phyloP scores from a whole-genome alignment of 1,140 invertebrate species.

The Leptopilina clavipes region DNA sequence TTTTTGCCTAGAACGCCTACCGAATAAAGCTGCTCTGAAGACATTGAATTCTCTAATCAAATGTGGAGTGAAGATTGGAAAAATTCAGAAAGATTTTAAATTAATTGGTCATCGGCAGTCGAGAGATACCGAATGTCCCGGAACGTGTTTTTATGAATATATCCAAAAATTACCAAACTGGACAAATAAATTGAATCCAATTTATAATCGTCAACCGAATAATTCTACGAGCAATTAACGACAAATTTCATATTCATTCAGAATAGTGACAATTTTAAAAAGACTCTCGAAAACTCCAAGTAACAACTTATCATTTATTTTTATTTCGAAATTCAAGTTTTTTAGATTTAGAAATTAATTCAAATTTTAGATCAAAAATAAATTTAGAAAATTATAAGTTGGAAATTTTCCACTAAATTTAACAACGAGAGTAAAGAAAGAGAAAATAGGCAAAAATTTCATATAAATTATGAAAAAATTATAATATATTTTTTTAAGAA shows the following conservation, averaged over 20 bases:
- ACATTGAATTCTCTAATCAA: constrained; percentile 69
- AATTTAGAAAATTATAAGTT: no score
- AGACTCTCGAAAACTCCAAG: no score
- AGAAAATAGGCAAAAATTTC: no score
- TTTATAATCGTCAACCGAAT: constrained; percentile 6
- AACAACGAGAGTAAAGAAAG: no score
- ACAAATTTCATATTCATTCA: neutral
- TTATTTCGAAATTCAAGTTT: no score
- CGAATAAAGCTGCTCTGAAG: constrained; percentile 69
- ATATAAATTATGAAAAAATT: neutral
- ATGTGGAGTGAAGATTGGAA: constrained; percentile 67
- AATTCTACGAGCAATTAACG: neutral
- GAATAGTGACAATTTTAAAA: neutral
- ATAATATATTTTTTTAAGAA: neutral
- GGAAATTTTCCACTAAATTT: no score
- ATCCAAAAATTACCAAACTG: constrained; percentile 75
- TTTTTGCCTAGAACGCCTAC: constrained; percentile 70
- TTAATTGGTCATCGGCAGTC: constrained; percentile 75
- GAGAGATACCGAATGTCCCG: constrained; percentile 72
- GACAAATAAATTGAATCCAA: constrained; percentile 53
- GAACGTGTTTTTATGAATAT: constrained; percentile 73
- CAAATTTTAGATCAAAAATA: no score
- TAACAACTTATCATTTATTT: no score
- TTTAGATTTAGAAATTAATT: no score
- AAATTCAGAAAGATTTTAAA: constrained; percentile 68